Conservation (phyloP, 2,888 invertebrate species). For the Leistus spinibarbis region DNA sequence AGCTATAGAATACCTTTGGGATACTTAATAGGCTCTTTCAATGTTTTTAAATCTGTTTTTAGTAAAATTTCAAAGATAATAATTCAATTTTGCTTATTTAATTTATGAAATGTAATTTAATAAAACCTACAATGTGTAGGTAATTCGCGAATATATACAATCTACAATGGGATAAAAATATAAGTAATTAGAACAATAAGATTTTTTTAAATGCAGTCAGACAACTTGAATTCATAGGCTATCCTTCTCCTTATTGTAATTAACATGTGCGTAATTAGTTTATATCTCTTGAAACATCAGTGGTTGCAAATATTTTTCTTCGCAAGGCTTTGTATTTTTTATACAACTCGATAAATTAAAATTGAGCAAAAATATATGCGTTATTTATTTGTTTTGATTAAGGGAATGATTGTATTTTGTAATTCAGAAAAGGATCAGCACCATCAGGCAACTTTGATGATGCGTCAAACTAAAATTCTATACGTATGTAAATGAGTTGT, state of each 20-base stretch:
- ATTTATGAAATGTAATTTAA: not conserved
- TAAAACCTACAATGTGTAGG: too few relatives aligned
- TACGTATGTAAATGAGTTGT: constrained; percentile 36
- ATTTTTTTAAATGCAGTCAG: too few relatives aligned
- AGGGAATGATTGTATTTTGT: not conserved
- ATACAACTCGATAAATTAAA: not conserved
- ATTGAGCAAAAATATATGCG: not conserved
- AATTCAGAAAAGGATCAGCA: not conserved
- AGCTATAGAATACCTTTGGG: constrained; percentile 3
- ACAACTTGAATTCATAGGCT: too few relatives aligned
- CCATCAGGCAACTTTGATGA: not conserved
- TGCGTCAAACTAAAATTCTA: constrained; percentile 23
- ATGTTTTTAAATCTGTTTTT: constrained; percentile 20
- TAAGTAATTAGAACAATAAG: too few relatives aligned
- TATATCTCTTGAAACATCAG: too few relatives aligned
- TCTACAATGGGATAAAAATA: too few relatives aligned
- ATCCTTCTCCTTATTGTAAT: too few relatives aligned
- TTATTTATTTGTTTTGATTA: not conserved
- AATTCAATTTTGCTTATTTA: not conserved
- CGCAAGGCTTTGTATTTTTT: too few relatives aligned
- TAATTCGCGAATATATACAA: too few relatives aligned
- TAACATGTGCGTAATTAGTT: too few relatives aligned
- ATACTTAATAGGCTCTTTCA: constrained; percentile 16
- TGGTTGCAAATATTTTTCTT: too few relatives aligned
- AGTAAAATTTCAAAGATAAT: not conserved